Evolutionary conservation across 2,888 invertebrate genomes (phyloP), one percentile per base, ranked within the genome.

Genomic region (Phanerotoma sp.): DNA sequence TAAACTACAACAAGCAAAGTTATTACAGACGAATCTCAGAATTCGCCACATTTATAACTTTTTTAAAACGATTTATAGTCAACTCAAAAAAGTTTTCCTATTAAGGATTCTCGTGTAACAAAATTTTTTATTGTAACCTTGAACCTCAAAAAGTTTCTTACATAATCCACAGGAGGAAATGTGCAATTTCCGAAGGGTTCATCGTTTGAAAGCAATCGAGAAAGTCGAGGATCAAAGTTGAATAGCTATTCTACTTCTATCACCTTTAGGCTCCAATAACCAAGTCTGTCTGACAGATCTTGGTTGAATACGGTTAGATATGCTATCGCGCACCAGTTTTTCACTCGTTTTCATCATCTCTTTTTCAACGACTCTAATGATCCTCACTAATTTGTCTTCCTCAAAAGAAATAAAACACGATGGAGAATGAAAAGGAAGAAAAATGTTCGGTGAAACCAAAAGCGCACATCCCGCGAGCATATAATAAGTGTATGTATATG

Each of bases 301-400:
- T 25, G 11, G 18, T 21, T 33, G 30, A n/a, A 33, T 18, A 35
- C 35, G 7, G 35, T n/a, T 35, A 13, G n/a, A 35, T 35, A 35
- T 20, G 38, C 20, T 38, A 38, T 16, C 38, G 38, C 18, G 10
- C 30, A 32, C 15, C 18, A 21, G 9, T 21, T 20, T 30, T 33
- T 46, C 20, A 30, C 28, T 22, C 9, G 15, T 32, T 15, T 20
- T 30, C 18, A n/a, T 49, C 30, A 18, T 18, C 38, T 10, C n/a
- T 52, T 30, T 52, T 52, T 46, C 30, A 52, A 28, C 30, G 38
- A 38, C 30, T 46, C 45, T 52, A 52, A 52, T 52, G 45, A 45
- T 38, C 52, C 45, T 15, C 30, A 33, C 40, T 46, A 47, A 53
- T 47, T 46, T 53, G 53, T 53, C 53, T 47, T 40, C 35, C 25